Evolutionary conservation across 2,888 invertebrate species (phyloP).

Genomic region (Neoascia interrupta): DNA sequence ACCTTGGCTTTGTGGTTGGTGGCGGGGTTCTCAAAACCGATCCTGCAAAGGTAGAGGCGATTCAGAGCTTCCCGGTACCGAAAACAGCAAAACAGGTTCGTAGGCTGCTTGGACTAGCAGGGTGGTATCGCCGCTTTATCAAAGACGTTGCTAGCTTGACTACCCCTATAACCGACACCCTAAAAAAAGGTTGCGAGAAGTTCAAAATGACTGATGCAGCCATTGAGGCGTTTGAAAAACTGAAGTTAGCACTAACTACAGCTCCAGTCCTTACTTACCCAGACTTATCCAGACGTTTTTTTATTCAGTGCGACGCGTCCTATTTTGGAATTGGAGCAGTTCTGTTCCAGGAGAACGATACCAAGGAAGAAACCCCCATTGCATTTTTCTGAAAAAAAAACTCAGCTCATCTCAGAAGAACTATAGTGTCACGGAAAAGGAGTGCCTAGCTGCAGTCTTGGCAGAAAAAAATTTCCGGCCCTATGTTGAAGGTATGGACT

Average conservation of each 20-base stretch:
- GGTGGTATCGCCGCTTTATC: conserved; percentile 44
- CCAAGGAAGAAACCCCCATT: background rate
- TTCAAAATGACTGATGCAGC: no score
- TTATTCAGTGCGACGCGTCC: conserved; percentile 56
- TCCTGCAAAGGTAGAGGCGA: conserved; percentile 23
- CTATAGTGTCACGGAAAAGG: no score
- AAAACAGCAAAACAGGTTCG: background rate
- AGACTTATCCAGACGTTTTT: no score
- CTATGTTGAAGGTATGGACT: no score
- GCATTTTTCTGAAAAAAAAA: background rate
- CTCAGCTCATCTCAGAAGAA: background rate
- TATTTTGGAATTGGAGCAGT: background rate
- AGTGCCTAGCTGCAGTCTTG: no score
- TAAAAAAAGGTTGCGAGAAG: no score
- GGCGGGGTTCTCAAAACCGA: no score
- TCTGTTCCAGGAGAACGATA: background rate
- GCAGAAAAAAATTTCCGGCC: background rate
- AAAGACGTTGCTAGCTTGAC: no score
- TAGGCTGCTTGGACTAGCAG: no score
- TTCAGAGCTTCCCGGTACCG: conserved; percentile 15
- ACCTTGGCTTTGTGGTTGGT: no score
- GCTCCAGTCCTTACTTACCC: conserved; percentile 55
- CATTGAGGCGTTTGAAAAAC: conserved; percentile 22
- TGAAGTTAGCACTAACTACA: conserved; percentile 36
- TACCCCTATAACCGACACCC: no score